Evolutionary conservation across 2,888 invertebrate species (phyloP), one percentile per base, ranked within the genome.

Genomic region (Dioctria linearis): DNA sequence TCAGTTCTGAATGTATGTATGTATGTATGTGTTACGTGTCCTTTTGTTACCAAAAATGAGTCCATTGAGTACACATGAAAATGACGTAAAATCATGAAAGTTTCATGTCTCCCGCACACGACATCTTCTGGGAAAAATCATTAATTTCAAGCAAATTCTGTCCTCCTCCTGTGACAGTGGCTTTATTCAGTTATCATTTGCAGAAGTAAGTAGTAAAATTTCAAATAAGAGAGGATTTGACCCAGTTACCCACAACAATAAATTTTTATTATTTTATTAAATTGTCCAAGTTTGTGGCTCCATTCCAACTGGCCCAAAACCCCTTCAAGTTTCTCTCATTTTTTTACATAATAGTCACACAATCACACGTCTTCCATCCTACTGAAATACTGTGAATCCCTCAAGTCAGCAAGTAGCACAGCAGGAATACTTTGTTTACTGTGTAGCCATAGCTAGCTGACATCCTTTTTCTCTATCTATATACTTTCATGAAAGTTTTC

Each of bases 241-340:
- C 73, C 73, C 59, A 75, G 73, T 59, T 75, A 42, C 39, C 11
- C 8, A 75, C 59, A 75, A 75, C 59, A 57, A 59, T 75, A 75
- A 75, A 75, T 75, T 75, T 75, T 75, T 75, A 75, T 75, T 75
- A 75, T 75, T 75, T 75, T 75, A 75, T 75, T 75, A 75, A 75
- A 75, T 75, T 59, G 73, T 59, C 73, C 73, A 75, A 75, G 73
- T 75, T 75, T 75, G 73, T 75, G 73, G 59, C 73, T 75, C 73
- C 42, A 42, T 59, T 75, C 59, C 73, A 75, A 59, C 59, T 59
- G 40, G 57, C 37, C 63, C 63, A 63, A 25, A 25, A 25, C 25
- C 63, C 37, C 40, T 11, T 37, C 5, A 54, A 11, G 54, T 25
- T 25, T 2, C 54, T 54, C 3, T 54, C 54, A 54, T 11, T 63